Conservation (phyloP, 2,113 vertebrate genomes). For the Strix aluco region DNA sequence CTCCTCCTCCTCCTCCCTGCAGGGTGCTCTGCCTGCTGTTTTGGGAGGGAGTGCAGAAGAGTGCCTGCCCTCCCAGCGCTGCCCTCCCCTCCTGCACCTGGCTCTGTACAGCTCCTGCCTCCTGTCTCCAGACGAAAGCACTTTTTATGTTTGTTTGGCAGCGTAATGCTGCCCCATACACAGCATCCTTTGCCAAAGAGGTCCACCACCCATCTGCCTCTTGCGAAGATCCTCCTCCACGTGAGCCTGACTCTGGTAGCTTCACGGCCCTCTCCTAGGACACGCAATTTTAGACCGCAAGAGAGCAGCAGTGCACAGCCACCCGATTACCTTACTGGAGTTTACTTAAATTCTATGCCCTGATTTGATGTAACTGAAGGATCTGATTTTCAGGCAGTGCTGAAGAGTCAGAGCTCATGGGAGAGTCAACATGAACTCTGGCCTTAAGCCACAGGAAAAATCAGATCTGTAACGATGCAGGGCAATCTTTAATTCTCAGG, state of each 20-base stretch:
- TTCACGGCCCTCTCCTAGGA: neutral
- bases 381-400: neutral
- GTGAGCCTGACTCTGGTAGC: neutral
- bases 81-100: fast-evolving
- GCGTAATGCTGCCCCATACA: neutral
- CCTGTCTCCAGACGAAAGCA: neutral
- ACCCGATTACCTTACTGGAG: neutral
- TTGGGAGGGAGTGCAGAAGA: neutral
- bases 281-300: neutral
- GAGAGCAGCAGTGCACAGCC: constrained; percentile 39
- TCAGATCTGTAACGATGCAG: neutral
- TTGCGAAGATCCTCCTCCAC: fast-evolving
- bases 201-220: neutral
- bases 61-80: fast-evolving
- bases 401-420: neutral
- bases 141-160: neutral
- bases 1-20: fast-evolving
- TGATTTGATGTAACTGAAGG: neutral
- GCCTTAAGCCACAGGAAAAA: neutral
- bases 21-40: neutral
- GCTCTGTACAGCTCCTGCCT: neutral
- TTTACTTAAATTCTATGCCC: neutral
- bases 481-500: neutral
- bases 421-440: neutral
- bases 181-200: neutral